Conservation (phyloP, 2,888 invertebrate genomes). For the Falcaria lacertinaria region DNA sequence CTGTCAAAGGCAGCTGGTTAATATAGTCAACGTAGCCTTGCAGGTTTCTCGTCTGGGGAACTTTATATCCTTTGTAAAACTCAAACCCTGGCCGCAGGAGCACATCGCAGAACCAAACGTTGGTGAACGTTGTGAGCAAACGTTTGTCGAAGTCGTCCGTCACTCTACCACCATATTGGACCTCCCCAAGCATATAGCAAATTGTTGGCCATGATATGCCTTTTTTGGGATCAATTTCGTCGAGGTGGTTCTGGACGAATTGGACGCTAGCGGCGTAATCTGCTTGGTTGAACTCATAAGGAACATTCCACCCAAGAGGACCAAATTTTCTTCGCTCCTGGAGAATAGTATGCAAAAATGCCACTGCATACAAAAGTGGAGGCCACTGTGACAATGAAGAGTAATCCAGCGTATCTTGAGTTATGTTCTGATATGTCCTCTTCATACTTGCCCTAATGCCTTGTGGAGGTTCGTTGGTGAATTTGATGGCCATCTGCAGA, state of each 20-base stretch:
- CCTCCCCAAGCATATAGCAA: constrained; percentile 98
- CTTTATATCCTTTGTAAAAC: constrained; percentile 95
- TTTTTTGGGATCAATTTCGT: constrained; percentile 97
- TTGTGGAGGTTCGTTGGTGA: constrained; percentile 98
- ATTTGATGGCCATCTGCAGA: constrained; percentile 95
- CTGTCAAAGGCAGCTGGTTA: constrained; percentile 89
- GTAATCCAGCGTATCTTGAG: constrained; percentile 95
- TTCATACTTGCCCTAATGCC: constrained; percentile 95
- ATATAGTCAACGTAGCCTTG: constrained; percentile 91
- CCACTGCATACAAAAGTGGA: constrained; percentile 94
- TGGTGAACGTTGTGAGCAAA: constrained; percentile 93
- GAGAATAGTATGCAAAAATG: constrained; percentile 96
- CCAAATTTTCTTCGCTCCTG: constrained; percentile 98
- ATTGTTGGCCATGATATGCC: constrained; percentile 98
- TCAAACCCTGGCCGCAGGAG: constrained; percentile 93
- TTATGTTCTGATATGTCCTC: constrained; percentile 93
- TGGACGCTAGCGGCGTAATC: constrained; percentile 97
- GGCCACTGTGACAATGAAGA: constrained; percentile 96
- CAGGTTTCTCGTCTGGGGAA: constrained; percentile 90
- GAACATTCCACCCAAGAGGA: constrained; percentile 97
- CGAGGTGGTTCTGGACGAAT: constrained; percentile 97
- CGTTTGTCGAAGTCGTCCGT: constrained; percentile 98
- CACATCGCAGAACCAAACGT: constrained; percentile 97
- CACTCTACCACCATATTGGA: constrained; percentile 92
- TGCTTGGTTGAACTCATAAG: constrained; percentile 98